Conservation (phyloP, 2,888 invertebrate species). For the Patella depressa region DNA sequence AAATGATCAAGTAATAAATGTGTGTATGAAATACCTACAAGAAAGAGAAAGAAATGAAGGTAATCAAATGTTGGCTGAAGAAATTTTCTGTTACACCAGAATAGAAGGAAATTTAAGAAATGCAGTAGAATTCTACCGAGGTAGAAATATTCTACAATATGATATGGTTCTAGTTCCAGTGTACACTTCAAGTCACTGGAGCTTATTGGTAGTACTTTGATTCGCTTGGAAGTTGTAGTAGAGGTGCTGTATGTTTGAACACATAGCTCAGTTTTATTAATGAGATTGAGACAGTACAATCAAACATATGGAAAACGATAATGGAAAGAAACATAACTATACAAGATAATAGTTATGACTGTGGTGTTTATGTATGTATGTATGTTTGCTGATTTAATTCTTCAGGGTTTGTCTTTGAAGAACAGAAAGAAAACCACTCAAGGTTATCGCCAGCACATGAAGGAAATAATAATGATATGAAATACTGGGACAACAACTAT, state of each 20-base stretch:
- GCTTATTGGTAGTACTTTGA: neutral
- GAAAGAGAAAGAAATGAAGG: neutral
- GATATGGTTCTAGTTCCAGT: too few species aligned
- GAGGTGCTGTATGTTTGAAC: neutral
- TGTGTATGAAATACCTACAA: neutral
- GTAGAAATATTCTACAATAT: too few species aligned
- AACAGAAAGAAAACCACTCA: too few species aligned
- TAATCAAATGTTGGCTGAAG: too few species aligned
- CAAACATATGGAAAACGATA: neutral
- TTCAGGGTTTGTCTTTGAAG: neutral
- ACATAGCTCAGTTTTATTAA: neutral
- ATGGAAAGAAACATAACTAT: neutral
- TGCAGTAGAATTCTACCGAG: too few species aligned
- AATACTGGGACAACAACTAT: too few species aligned
- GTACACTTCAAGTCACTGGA: too few species aligned
- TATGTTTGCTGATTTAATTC: neutral
- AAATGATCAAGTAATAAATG: neutral
- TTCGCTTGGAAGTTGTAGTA: neutral
- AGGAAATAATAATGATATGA: too few species aligned
- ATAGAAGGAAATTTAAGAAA: too few species aligned
- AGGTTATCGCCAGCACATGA: too few species aligned
- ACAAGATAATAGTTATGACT: neutral
- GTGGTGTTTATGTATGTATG: neutral
- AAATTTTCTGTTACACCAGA: too few species aligned
- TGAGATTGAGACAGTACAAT: neutral